Conservation (phyloP, 2,888 invertebrate genomes). For the Dyspetes luteomarginatus region DNA sequence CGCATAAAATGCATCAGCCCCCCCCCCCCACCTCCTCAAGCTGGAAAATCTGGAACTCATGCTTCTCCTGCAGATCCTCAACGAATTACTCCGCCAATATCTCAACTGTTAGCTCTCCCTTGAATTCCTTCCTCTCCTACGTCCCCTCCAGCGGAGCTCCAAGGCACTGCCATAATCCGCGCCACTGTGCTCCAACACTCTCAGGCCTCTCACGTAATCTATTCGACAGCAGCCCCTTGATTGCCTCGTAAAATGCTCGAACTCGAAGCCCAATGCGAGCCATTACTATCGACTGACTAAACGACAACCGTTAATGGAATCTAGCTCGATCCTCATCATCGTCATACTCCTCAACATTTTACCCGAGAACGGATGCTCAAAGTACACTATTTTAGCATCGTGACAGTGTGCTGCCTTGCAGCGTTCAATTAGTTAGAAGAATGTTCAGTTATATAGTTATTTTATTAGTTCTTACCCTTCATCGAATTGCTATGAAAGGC, state of each 20-base stretch:
- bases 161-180: background rate
- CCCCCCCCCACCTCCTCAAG: background rate
- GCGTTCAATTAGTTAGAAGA: slow-evolving; percentile 4
- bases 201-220: slow-evolving; percentile 72
- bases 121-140: slow-evolving; percentile 24
- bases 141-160: background rate
- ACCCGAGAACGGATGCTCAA: background rate
- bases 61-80: slow-evolving; percentile 37
- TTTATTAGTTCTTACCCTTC: background rate
- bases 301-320: slow-evolving; percentile 77
- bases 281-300: slow-evolving; percentile 75
- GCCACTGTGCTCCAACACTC: slow-evolving; percentile 63
- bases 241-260: slow-evolving; percentile 75
- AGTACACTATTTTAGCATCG: slow-evolving; percentile 16
- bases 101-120: slow-evolving; percentile 1
- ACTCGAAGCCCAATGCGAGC: slow-evolving; percentile 70
- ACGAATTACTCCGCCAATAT: slow-evolving; percentile 31
- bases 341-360: slow-evolving; percentile 37
- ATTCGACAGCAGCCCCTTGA: slow-evolving; percentile 74
- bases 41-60: slow-evolving; percentile 7
- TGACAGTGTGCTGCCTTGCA: slow-evolving; percentile 2
- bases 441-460: background rate
- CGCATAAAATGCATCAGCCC: slow-evolving; percentile 67
- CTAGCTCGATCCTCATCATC: slow-evolving; percentile 56
- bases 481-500: background rate